Conservation (phyloP, 2,888 invertebrate species). For the Drosophila paramelanica region DNA sequence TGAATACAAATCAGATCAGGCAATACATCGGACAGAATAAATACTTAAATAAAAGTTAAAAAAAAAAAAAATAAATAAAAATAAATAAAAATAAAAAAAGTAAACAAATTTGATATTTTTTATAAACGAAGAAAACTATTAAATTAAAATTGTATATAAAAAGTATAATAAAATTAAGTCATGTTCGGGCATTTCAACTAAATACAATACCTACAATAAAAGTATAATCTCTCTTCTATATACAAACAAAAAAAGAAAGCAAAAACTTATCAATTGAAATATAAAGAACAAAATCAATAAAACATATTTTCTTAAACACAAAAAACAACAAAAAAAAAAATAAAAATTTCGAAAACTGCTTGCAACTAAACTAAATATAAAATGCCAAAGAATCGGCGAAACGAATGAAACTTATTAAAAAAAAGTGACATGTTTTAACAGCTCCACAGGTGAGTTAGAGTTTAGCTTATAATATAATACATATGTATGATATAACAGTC, state of each 20-base stretch:
- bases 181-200: conserved; percentile 67
- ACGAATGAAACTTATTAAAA: conserved; percentile 18
- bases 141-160: conserved; percentile 66
- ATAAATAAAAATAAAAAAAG: conserved; percentile 30
- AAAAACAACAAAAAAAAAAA: conserved; percentile 18
- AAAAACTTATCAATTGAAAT: conserved; percentile 57
- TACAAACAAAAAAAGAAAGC: conserved; percentile 44
- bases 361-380: conserved; percentile 41
- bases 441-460: conserved; percentile 45
- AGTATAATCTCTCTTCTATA: conserved; percentile 76
- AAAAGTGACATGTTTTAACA: conserved; percentile 7
- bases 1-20: conserved; percentile 11
- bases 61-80: conserved; percentile 37
- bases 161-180: conserved; percentile 48
- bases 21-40: conserved; percentile 42
- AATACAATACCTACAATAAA: conserved; percentile 58
- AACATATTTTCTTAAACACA: conserved; percentile 50
- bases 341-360: conserved; percentile 38
- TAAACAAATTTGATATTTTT: conserved; percentile 79
- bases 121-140: conserved; percentile 73
- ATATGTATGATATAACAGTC: conserved; percentile 19
- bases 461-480: conserved; percentile 20
- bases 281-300: conserved; percentile 42
- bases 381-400: conserved; percentile 57
- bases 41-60: conserved; percentile 43